phyloP scores from a whole-genome alignment of 2,888 invertebrate species.

The Athrips mouffetella region DNA sequence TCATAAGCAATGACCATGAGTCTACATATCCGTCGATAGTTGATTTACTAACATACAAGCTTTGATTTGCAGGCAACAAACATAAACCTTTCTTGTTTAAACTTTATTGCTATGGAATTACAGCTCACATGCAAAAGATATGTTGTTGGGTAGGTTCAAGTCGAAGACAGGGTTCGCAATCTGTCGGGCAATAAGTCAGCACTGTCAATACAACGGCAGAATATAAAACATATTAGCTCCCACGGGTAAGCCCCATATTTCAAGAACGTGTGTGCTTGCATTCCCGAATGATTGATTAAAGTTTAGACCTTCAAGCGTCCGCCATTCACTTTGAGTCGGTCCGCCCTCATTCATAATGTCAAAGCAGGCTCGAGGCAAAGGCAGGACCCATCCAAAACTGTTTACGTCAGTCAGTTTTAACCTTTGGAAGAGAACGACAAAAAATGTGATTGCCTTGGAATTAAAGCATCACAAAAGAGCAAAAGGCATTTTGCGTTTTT shows the following conservation, averaged over 20 bases:
- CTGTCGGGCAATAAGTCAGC: conserved; percentile 60
- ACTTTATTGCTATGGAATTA: conserved; percentile 1
- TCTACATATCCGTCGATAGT: too few relatives aligned
- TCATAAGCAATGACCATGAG: too few relatives aligned
- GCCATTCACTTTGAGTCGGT: conserved; percentile 28
- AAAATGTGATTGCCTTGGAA: not conserved
- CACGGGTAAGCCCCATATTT: conserved; percentile 54
- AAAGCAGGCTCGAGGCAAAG: too few relatives aligned
- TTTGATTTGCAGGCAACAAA: conserved; percentile 1
- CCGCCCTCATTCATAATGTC: not conserved
- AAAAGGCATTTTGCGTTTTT: conserved; percentile 1
- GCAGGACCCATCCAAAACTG: too few relatives aligned
- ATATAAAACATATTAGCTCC: conserved; percentile 66
- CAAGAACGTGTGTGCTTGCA: conserved; percentile 56
- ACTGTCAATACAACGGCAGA: conserved; percentile 64
- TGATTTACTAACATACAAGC: too few relatives aligned
- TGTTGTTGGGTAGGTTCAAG: not conserved
- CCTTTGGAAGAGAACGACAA: too few relatives aligned
- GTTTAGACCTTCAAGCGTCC: conserved; percentile 46
- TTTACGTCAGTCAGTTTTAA: too few relatives aligned
- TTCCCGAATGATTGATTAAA: conserved; percentile 67
- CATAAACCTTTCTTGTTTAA: not conserved
- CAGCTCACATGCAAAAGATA: not conserved
- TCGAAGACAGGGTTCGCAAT: conserved; percentile 35
- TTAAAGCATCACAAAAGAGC: not conserved